Evolutionary conservation across 2,888 invertebrate genomes (phyloP).

Genomic region (Neuroscelio doddi): DNA sequence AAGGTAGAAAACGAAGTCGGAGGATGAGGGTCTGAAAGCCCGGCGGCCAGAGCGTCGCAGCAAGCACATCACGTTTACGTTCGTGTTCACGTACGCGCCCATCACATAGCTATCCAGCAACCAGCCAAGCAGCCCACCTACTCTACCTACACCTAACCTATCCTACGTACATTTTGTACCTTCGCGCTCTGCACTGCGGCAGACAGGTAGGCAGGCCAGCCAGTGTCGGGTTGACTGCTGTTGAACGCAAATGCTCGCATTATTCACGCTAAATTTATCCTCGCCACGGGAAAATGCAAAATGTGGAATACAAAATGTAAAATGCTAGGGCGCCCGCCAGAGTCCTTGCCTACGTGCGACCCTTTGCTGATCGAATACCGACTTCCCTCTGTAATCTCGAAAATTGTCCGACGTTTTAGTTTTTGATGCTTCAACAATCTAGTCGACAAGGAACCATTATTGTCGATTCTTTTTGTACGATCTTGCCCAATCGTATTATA

Average conservation of each 20-base stretch:
- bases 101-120: slow-evolving; percentile 19
- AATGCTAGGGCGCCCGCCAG: slow-evolving; percentile 42
- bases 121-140: slow-evolving; percentile 26
- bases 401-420: slow-evolving; percentile 62
- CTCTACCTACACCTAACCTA: slow-evolving; percentile 36
- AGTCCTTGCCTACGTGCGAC: slow-evolving; percentile 34
- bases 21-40: slow-evolving; percentile 12
- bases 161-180: slow-evolving; percentile 25
- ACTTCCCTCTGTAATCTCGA: slow-evolving; percentile 59
- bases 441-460: too few relatives aligned
- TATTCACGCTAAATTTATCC: slow-evolving; percentile 68
- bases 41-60: slow-evolving; percentile 21
- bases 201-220: slow-evolving; percentile 37
- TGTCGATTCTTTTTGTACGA: too few relatives aligned
- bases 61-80: slow-evolving; percentile 29
- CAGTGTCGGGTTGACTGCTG: slow-evolving; percentile 13
- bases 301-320: slow-evolving; percentile 60
- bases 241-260: slow-evolving; percentile 58
- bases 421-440: slow-evolving; percentile 37
- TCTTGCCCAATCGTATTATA: too few relatives aligned
- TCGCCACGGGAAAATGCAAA: slow-evolving; percentile 57
- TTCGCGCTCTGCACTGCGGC: slow-evolving; percentile 46
- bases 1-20: slow-evolving; percentile 11
- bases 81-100: slow-evolving; percentile 39
- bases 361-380: slow-evolving; percentile 59